Base-by-base conservation (phyloP, 30 jellyfish, hydroid and myxozoan species). In the Aurelia sp. region DNA sequence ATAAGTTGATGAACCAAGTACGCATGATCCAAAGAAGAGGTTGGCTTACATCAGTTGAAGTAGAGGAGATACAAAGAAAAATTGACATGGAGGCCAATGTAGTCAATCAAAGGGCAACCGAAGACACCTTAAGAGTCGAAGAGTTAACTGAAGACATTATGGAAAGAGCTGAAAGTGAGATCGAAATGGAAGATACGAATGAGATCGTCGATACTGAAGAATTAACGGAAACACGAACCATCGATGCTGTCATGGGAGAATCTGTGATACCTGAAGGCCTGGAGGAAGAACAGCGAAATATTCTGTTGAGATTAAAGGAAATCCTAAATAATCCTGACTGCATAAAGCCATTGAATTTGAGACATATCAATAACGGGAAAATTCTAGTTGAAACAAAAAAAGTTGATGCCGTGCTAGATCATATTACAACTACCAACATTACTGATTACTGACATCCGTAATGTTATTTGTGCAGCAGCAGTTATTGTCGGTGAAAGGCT, bases 401-500 rank as follows among this genome's bases (percentile, higher is more conserved):
- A 38, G 78, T 33, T 67, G 78, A 67, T 22, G 50, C 78, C 67
- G 53, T 67, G 31, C 31, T 67, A 67, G 50, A 67, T 30, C 47
- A 67, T 67, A 67, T 67, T 67, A 67, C 50, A 67, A 20, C 53
- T 33, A 8, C 38, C 22, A 67, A 67, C 78, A 67, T 33, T 6
- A 33, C 55, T 67, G 50, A 67, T 33, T 6, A 33, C 55, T 67
- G 50, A 67, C 50, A 30, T 67, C 78, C 47, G 78, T 67, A 13
- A 22, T 59, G 69, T 59, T n/a, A 21, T 59, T 18, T 59, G 69
- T 67, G 53, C 78, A 8, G 53, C 78, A 17, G 78, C 78, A 67
- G 78, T 20, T 67, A 30, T 67, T 20, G 51, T 67, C 67, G 78
- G 78, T 67, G 78, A 67, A 67, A 67, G 78, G 50, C 78, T 67